Conservation (phyloP, 2,113 vertebrate species). For the Thryonomys swinderianus region DNA sequence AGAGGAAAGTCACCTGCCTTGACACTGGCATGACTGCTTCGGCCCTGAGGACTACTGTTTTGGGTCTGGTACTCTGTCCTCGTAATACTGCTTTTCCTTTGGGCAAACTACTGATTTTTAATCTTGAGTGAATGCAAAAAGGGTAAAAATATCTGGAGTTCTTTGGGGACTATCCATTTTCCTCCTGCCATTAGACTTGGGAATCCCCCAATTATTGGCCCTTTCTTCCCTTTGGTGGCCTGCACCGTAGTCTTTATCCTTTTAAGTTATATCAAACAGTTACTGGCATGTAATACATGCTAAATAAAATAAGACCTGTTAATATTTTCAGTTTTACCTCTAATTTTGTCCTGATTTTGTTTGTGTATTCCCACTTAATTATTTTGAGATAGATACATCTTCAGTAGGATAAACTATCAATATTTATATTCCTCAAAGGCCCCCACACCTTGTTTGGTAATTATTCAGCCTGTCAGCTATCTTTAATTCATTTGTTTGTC, state of each 20-base stretch:
- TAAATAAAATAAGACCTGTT: background rate
- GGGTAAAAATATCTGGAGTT: background rate
- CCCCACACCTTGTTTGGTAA: background rate
- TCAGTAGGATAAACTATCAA: background rate
- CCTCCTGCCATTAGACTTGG: background rate
- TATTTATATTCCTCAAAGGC: background rate
- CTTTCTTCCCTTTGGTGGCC: background rate
- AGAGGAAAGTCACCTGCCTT: too few relatives aligned
- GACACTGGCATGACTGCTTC: accelerated
- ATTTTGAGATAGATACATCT: slow-evolving; percentile 11
- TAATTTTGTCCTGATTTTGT: background rate
- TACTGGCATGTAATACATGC: background rate
- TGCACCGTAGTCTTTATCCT: background rate
- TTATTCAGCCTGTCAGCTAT: background rate
- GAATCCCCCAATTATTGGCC: background rate
- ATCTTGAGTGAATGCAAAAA: background rate
- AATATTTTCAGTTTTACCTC: background rate
- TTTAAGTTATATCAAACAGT: background rate
- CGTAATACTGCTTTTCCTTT: background rate
- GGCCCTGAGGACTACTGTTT: too few relatives aligned
- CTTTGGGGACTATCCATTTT: background rate
- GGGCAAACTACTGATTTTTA: background rate
- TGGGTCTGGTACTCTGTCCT: background rate
- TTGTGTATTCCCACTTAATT: background rate
- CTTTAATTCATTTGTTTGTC: background rate